These are phyloP conservation scores for Hypomecis atomaria DNA, from an alignment of 2,888 invertebrate genomes.

Conservation along the genomic window DNA sequence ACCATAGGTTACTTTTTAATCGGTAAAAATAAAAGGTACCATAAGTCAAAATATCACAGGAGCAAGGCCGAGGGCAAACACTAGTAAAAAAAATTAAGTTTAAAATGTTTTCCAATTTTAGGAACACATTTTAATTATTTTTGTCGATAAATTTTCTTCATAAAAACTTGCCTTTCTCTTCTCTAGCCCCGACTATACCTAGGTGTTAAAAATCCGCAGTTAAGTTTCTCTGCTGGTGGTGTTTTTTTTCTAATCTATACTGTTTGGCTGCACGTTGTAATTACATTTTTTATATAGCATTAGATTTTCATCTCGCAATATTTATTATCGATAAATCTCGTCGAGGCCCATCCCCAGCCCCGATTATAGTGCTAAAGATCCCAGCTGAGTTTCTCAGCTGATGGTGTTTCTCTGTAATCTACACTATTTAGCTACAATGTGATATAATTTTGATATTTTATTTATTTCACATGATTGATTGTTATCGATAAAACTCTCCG, in stretches of 20 bases:
- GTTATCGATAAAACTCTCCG: conserved; percentile 24
- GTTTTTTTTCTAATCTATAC: conserved; percentile 77
- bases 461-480: not conserved
- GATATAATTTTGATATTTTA: not conserved
- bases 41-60: no score
- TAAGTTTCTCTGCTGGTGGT: conserved; percentile 74
- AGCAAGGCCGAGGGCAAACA: no score
- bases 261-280: conserved; percentile 60
- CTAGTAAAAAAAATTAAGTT: no score
- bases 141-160: no score
- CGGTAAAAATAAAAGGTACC: no score
- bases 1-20: no score
- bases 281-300: no score
- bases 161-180: no score
- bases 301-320: no score
- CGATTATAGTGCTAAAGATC: conserved; percentile 48
- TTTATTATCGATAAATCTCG: conserved; percentile 27
- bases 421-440: conserved; percentile 62
- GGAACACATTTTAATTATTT: no score
- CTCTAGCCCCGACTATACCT: conserved; percentile 26
- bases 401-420: conserved; percentile 81
- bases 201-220: conserved; percentile 51
- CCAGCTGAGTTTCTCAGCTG: conserved; percentile 63
- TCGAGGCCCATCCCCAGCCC: conserved; percentile 31
- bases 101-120: no score